Percentiles rank a stretch among this genome's conserved stretches.
Evolutionary conservation across 2,888 invertebrate genomes (phyloP).

Genomic region (Limnephilus marmoratus): DNA sequence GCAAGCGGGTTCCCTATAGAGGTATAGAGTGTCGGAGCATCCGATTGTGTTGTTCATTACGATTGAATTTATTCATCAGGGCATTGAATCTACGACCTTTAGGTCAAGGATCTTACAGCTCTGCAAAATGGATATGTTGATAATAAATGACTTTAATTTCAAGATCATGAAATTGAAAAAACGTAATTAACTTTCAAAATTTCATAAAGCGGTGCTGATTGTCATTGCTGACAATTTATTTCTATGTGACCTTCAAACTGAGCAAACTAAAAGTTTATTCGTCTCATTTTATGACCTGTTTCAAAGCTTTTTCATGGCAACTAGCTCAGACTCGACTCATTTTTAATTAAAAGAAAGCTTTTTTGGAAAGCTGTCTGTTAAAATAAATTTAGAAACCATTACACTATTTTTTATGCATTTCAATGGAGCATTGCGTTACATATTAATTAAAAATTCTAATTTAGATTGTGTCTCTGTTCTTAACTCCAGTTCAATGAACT

Average conservation of each 20-base stretch:
- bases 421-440: no score
- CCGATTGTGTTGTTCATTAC: not conserved
- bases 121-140: not conserved
- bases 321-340: not conserved
- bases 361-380: not conserved
- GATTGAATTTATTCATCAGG: not conserved
- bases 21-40: no score
- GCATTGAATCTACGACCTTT: not conserved
- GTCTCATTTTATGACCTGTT: not conserved
- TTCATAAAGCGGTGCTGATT: not conserved
- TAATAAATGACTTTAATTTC: no score
- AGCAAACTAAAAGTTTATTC: not conserved
- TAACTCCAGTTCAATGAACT: no score
- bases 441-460: no score
- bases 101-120: not conserved
- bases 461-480: no score
- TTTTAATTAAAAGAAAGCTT: not conserved
- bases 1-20: no score
- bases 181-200: no score
- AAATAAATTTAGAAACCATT: not conserved
- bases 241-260: not conserved
- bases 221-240: not conserved
- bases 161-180: no score
- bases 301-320: not conserved
- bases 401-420: not conserved